These are phyloP conservation scores for Stegodyphus mimosarum DNA, from an alignment of 1,140 invertebrate genomes.

Conservation along the genomic window DNA sequence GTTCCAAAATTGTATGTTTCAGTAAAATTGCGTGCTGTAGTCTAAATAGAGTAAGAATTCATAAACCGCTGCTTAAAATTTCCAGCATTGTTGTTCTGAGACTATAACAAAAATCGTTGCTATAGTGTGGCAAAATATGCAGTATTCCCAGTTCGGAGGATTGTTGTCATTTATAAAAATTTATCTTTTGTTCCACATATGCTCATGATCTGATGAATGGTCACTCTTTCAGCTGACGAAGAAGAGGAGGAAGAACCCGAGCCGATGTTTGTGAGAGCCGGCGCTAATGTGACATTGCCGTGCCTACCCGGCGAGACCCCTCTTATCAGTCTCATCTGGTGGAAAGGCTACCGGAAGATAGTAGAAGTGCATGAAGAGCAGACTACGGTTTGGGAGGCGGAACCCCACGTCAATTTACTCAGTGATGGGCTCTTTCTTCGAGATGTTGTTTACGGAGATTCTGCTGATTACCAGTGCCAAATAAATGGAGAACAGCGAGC, in stretches of 20 bases:
- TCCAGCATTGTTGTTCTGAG: too few relatives aligned
- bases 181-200: too few relatives aligned
- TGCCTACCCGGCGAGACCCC: slow-evolving; percentile 9
- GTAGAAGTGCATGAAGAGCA: slow-evolving; percentile 62
- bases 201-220: too few relatives aligned
- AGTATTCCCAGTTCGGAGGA: too few relatives aligned
- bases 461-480: slow-evolving; percentile 76
- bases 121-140: too few relatives aligned
- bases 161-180: too few relatives aligned
- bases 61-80: too few relatives aligned
- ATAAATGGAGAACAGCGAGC: slow-evolving; percentile 76
- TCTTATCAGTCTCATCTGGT: slow-evolving; percentile 61
- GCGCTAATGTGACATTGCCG: slow-evolving; percentile 60
- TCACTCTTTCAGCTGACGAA: slow-evolving; percentile 27
- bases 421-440: slow-evolving; percentile 74
- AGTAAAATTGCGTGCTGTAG: too few relatives aligned
- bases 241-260: slow-evolving; percentile 36
- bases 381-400: slow-evolving; percentile 61
- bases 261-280: slow-evolving; percentile 58
- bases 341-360: slow-evolving; percentile 62
- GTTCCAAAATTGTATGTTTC: too few relatives aligned
- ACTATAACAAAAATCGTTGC: too few relatives aligned
- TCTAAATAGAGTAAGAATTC: too few relatives aligned
- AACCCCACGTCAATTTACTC: slow-evolving; percentile 70
- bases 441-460: slow-evolving; percentile 74